These are phyloP conservation scores for Odontamblyopus lacepedii DNA, from an alignment of 2,797 vertebrate species.

Conservation along the genomic window DNA sequence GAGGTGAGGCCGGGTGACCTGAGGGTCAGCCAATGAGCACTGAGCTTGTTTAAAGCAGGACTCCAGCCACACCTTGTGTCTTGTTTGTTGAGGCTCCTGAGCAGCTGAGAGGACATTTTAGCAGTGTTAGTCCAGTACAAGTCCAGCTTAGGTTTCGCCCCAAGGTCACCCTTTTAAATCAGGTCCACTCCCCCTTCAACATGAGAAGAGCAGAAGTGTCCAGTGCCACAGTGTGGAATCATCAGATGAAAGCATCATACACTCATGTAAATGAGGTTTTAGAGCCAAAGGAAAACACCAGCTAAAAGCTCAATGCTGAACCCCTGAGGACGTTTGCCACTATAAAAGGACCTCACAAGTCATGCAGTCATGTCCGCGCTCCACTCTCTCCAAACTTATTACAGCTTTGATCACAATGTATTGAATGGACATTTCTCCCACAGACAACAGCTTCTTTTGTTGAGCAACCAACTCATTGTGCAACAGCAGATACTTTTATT, in stretches of 20 bases:
- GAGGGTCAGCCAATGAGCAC: constrained; percentile 44
- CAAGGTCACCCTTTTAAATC: constrained; percentile 38
- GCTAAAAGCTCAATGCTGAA: constrained; percentile 34
- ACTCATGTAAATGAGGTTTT: constrained; percentile 18
- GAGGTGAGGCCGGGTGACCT: constrained; percentile 59
- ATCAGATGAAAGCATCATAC: constrained; percentile 41
- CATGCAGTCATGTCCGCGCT: constrained; percentile 51
- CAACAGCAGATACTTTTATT: constrained; percentile 50
- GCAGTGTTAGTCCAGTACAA: constrained; percentile 17
- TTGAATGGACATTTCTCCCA: constrained; percentile 36
- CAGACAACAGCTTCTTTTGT: constrained; percentile 39
- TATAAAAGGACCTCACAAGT: constrained; percentile 62
- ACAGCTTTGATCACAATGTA: constrained; percentile 51
- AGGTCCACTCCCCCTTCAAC: constrained; percentile 26
- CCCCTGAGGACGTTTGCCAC: constrained; percentile 39
- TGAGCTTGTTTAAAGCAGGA: constrained; percentile 51
- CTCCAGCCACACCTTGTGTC: constrained; percentile 28
- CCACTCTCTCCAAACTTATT: constrained; percentile 48
- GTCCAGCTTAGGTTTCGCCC: constrained; percentile 36
- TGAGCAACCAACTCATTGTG: constrained; percentile 54
- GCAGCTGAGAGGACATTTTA: constrained; percentile 49
- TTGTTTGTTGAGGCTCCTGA: constrained; percentile 48
- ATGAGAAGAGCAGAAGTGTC: constrained; percentile 11
- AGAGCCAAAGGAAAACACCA: constrained; percentile 25
- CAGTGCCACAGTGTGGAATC: constrained; percentile 40